Evolutionary conservation across 2,113 vertebrate genomes (phyloP).

Genomic region (Nyctibius bracteatus): DNA sequence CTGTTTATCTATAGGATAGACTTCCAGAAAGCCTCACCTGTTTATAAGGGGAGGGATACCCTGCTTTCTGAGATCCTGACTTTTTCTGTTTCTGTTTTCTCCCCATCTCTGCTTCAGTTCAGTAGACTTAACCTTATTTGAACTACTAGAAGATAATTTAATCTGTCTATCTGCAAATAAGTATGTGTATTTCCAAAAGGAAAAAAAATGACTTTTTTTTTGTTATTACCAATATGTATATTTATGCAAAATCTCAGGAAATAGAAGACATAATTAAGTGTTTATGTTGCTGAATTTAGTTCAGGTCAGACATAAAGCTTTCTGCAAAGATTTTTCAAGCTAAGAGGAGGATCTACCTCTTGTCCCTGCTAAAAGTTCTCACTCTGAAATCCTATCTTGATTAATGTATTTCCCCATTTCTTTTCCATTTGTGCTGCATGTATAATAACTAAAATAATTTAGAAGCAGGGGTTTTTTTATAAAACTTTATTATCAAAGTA

Average conservation of each 20-base stretch:
- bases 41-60: background rate
- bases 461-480: background rate
- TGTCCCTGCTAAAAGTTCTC: background rate
- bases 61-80: background rate
- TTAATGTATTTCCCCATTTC: background rate
- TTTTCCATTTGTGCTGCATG: background rate
- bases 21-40: background rate
- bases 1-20: background rate
- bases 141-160: background rate
- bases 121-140: background rate
- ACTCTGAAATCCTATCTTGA: background rate
- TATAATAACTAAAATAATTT: background rate
- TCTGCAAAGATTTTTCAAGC: background rate
- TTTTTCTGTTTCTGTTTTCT: background rate
- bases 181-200: background rate
- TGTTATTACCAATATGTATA: background rate
- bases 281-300: background rate
- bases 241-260: background rate
- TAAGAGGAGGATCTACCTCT: background rate
- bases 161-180: background rate
- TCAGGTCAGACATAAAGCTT: background rate
- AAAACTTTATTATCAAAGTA: background rate
- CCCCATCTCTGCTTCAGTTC: background rate
- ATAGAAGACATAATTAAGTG: background rate
- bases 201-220: no score